Base-by-base conservation (phyloP, 2,797 vertebrate species). In the Pangasius macronema region DNA sequence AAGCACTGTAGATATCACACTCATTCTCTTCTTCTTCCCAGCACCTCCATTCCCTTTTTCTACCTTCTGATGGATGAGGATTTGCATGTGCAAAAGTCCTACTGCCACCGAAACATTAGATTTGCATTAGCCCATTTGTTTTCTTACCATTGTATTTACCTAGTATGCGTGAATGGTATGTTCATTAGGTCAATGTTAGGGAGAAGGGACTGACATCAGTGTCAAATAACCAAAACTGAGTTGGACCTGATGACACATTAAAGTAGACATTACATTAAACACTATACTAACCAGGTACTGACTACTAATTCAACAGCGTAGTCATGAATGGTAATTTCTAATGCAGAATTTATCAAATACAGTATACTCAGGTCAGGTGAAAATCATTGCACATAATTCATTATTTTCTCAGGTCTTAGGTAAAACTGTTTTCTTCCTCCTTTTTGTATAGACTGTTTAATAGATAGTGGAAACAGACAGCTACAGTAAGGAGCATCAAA, bases 61-160 rank as follows among this genome's bases (percentile, higher is more conserved):
- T 77, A 87, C 73, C 20, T 76, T 85, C 82, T 53, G 51, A 27
- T 59, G 27, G 63, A 70, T 83, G 86, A 5, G 1, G 5, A 90
- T 89, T 95, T 95, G 93, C 93, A 94, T 95, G 63, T 82, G 86
- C 87, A 75, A 8, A 33, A 82, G 77, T 84, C 87, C 85, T 84
- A 73, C 70, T 86, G 72, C 87, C 86, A 89, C 61, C 84, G 65
- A 83, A 85, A 91, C 80, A 65, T 14, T 79, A 5, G 53, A 90
- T 95, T 95, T 95, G 92, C 93, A 92, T 93, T 67, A 79, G 73
- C 53, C 46, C 57, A 91, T 94, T 94, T 93, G 91, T 88, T 93
- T 93, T 85, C 68, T 89, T 83, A 90, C 77, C 86, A 88, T 90
- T 76, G 63, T 86, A 59, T 89, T 89, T 87, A 85, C 59, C 6